Percentiles rank a stretch among this genome's conserved stretches.
These are phyloP conservation scores for Archips crataeganus DNA, from an alignment of 2,888 invertebrate genomes.

Conservation along the genomic window DNA sequence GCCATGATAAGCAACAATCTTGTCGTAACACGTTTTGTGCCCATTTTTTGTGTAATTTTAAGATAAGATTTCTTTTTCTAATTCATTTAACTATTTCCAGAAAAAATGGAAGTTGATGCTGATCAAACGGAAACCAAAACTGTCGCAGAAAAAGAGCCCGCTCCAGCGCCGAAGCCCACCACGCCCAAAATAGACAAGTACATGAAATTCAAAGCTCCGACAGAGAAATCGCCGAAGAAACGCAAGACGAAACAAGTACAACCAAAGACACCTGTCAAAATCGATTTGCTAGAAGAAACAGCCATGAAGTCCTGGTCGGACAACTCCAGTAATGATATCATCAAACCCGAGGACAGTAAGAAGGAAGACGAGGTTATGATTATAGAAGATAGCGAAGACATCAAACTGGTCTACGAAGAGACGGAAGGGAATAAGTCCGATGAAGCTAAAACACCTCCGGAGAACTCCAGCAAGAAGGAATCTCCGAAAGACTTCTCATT, in stretches of 20 bases:
- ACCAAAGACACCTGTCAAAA: slow-evolving; percentile 73
- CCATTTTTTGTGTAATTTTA: no score
- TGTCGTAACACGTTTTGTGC: no score
- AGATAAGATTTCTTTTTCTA: no score
- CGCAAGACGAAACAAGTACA: slow-evolving; percentile 52
- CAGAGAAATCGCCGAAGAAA: slow-evolving; percentile 67
- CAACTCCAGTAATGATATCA: slow-evolving; percentile 74
- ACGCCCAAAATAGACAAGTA: slow-evolving; percentile 68
- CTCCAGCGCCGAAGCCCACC: slow-evolving; percentile 50
- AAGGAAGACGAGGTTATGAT: slow-evolving; percentile 51
- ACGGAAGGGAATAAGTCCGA: slow-evolving; percentile 55
- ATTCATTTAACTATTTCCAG: slow-evolving; percentile 51
- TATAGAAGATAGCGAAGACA: slow-evolving; percentile 84
- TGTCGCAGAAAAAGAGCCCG: slow-evolving; percentile 47
- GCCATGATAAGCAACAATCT: neutral
- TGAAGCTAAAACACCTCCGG: slow-evolving; percentile 30
- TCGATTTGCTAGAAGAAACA: slow-evolving; percentile 74
- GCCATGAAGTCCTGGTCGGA: slow-evolving; percentile 83
- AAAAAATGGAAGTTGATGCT: slow-evolving; percentile 59
- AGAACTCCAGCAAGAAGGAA: neutral
- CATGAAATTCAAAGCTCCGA: slow-evolving; percentile 74
- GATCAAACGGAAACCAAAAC: slow-evolving; percentile 46
- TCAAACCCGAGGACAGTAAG: slow-evolving; percentile 77
- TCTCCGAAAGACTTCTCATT: slow-evolving; percentile 53
- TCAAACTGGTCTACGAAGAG: slow-evolving; percentile 87